Evolutionary conservation across 2,797 vertebrate genomes (phyloP), one percentile per base, ranked within the genome.

Genomic region (Chaunax sp.): DNA sequence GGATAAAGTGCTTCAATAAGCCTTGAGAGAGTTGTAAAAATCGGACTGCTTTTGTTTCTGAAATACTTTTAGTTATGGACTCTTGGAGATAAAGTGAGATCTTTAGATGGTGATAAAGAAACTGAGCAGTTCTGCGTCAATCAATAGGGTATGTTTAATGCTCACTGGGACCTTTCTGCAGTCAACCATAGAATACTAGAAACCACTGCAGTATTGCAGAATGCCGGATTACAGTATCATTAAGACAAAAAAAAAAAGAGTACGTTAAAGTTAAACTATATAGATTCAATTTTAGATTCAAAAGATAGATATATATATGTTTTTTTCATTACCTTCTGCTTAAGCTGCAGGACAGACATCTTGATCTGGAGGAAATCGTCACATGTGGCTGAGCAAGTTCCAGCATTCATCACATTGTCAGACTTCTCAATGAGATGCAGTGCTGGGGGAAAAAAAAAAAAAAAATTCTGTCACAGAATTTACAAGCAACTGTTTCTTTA

Each of bases 321-420:
- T 45, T 63, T 44, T 57, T 65, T 50, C 9, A 49, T 77, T 75
- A 98, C 97, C 96, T 98, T 98, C 77, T 98, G 96, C 80, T 98
- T 98, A 37, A 99, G 94, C 74, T 98, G 97, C 83, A 97, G 89
- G 64, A 99, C 96, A 0, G 95, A 96, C 89, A 93, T 95, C 91
- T 96, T 98, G 84, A 98, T 96, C 93, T 97, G 97, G 78, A 96
- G 92, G 82, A 99, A 96, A 80, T 99, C 97, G 68, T 97, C 96
- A 80, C 98, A 99, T 0, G 96, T 96, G 61, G 96, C 95, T 3
- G 96, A 97, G 87, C 98, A 99, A 0, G 93, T 93, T 37, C 93
- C 93, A 0, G 92, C 83, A 78, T 96, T 96, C 70, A 95, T 95
- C 3, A 93, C 86, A 0, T 93, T 95, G 89, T 98, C 96, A 1